Percentiles rank a stretch among this genome's conserved stretches.
These are phyloP conservation scores for Acleris emargana DNA, from an alignment of 2,888 invertebrate genomes.

Conservation along the genomic window DNA sequence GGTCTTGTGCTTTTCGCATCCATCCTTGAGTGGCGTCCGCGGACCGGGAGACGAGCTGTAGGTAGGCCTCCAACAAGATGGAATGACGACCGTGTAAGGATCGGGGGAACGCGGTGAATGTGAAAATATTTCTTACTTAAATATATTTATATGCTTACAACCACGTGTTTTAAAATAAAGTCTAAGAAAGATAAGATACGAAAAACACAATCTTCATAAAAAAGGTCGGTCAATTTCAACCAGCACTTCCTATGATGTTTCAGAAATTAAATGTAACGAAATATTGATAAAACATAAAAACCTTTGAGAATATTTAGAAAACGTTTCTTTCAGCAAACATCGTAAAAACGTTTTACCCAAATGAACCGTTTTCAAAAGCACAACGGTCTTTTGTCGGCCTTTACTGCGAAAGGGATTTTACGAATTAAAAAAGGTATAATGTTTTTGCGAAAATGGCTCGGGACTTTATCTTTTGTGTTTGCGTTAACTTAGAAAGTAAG, in stretches of 20 bases:
- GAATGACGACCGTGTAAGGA: too few species aligned
- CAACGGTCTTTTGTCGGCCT: conserved; percentile 22
- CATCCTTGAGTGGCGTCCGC: too few species aligned
- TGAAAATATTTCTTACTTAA: too few species aligned
- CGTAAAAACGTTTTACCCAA: conserved; percentile 25
- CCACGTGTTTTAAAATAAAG: background rate
- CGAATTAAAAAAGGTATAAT: conserved; percentile 21
- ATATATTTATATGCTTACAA: background rate
- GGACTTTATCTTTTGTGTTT: too few species aligned
- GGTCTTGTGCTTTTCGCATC: too few species aligned
- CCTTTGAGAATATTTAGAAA: conserved; percentile 12
- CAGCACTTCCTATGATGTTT: conserved; percentile 1
- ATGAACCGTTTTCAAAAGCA: conserved; percentile 31
- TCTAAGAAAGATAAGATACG: background rate
- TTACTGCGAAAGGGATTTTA: conserved; percentile 9
- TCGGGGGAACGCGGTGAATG: too few species aligned
- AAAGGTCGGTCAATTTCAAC: background rate
- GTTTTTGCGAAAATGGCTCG: conserved; percentile 4
- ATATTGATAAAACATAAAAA: conserved; percentile 13
- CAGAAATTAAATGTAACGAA: conserved; percentile 1
- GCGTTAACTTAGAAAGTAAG: too few species aligned
- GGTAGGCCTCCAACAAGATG: too few species aligned
- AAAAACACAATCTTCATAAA: background rate
- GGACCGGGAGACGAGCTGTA: too few species aligned
- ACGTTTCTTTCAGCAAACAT: conserved; percentile 12